Base-by-base conservation (phyloP, 2,113 vertebrate genomes). In the Chloropsis cyanopogon region DNA sequence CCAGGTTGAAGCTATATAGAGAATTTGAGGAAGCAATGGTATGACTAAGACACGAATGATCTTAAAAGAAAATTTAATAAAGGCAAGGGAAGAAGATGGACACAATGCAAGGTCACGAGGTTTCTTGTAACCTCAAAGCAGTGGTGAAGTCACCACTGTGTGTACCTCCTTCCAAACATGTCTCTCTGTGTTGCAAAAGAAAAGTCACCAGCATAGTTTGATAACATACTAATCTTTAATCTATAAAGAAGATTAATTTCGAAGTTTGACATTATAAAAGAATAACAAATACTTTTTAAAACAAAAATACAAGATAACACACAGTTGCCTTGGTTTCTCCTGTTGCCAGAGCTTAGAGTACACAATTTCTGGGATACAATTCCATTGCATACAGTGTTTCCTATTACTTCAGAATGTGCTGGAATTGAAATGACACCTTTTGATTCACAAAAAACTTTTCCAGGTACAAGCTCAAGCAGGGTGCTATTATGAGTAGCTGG, bases 161-260 rank as follows among this genome's bases (percentile, higher is more conserved):
- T 50, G 42, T 31, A 23, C 12, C 31, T 66, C 22, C 31, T 86
- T 75, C n/a, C n/a, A 82, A 69, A 61, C 10, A 59, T 7, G 28
- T 18, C 33, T 88, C 14, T 23, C 41, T 44, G 23, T 37, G n/a
- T n/a, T 42, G 33, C 16, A 70, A 70, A 91, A 92, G 25, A 93
- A 95, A 95, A 94, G 77, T 16, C 37, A 86, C 17, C 13, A 89
- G 7, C 76, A 46, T 1, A 56, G 47, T 87, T 82, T 68, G 83
- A 93, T 92, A 96, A 71, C 91, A 96, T 95, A 96, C 68, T 96
- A 92, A 92, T 91, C 96, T 97, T 98, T 97, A 97, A 97, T 97
- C 96, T 96, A 96, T 92, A 92, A 94, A 96, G 96, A 95, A 93
- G 96, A 95, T 97, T 96, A 98, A 97, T 96, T 96, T 96, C 97